phyloP scores from a whole-genome alignment of 2,113 vertebrate genomes.

The Catharus minimus region DNA sequence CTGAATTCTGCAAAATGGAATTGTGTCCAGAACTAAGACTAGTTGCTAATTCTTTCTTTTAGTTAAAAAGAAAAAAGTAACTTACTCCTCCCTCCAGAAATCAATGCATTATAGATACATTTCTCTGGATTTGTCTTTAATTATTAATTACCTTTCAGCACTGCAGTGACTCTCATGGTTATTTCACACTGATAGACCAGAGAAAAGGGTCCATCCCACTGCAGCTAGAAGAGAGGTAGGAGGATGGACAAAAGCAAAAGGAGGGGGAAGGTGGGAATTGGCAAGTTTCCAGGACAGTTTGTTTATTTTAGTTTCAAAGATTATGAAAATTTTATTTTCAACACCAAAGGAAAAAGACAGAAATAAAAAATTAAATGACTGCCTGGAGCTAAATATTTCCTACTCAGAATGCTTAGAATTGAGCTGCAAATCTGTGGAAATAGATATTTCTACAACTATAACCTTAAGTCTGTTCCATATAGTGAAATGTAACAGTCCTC shows the following conservation, averaged over 20 bases:
- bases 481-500: background rate
- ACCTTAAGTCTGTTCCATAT: background rate
- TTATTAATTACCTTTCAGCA: conserved; percentile 6
- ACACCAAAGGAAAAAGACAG: background rate
- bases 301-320: background rate
- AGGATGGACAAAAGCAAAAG: background rate
- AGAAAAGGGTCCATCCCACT: background rate
- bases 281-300: background rate
- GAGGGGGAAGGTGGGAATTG: background rate
- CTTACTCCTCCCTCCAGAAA: background rate
- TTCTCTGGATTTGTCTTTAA: background rate
- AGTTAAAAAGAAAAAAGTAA: background rate
- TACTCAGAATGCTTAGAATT: background rate
- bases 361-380: conserved; percentile 18
- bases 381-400: conserved; percentile 12
- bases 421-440: background rate
- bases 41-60: background rate
- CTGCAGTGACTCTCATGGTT: background rate
- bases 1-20: background rate
- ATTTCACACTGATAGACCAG: background rate
- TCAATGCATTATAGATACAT: conserved; percentile 8
- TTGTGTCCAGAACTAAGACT: background rate
- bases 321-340: background rate
- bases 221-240: background rate
- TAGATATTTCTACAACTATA: background rate